These are phyloP conservation scores for Invenusta paracnida DNA, from an alignment of 2,888 invertebrate species.

Conservation along the genomic window DNA sequence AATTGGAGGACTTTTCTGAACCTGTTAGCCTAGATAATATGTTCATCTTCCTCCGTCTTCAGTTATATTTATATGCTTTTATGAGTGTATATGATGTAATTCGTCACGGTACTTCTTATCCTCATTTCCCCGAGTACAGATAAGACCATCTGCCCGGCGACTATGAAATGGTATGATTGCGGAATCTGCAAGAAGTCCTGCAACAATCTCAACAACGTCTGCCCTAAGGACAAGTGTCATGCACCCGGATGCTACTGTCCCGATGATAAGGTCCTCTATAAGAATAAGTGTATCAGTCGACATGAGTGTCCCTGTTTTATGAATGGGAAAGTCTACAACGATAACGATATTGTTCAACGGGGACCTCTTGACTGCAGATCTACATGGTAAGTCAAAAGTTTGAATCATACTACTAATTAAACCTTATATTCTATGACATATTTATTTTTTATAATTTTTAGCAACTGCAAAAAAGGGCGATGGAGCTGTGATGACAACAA, in stretches of 20 bases:
- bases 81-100: no score
- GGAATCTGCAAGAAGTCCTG: constrained; percentile 33
- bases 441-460: constrained; percentile 20
- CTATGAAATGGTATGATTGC: constrained; percentile 39
- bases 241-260: constrained; percentile 34
- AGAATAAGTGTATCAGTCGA: constrained; percentile 32
- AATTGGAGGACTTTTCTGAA: no score
- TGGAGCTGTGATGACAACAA: constrained; percentile 27
- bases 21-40: no score
- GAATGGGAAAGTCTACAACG: constrained; percentile 37
- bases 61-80: no score
- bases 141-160: constrained; percentile 8
- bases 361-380: constrained; percentile 19
- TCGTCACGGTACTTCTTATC: no score
- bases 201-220: constrained; percentile 31
- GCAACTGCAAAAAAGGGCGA: constrained; percentile 26
- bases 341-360: constrained; percentile 28
- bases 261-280: constrained; percentile 26
- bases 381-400: constrained; percentile 15
- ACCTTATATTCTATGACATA: background rate
- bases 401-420: background rate
- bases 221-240: constrained; percentile 35
- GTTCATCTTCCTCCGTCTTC: no score
- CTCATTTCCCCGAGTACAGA: no score
- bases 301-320: constrained; percentile 38